Evolutionary conservation across 2,888 invertebrate genomes (phyloP).

Genomic region (Allygus modestus): DNA sequence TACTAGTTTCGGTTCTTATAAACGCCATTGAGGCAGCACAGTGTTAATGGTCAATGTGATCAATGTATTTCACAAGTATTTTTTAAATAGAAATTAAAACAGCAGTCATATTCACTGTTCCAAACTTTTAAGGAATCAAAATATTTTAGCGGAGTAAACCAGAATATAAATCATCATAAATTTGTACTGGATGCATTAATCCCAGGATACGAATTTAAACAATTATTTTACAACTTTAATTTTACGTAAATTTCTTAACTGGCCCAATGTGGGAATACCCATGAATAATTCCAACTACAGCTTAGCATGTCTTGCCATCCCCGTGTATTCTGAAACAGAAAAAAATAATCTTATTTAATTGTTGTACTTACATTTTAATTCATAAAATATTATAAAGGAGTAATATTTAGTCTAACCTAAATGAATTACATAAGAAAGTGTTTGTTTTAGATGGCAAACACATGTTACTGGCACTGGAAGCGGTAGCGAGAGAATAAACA

Average conservation of each 20-base stretch:
- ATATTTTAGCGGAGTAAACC: background rate
- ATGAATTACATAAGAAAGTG: too few species aligned
- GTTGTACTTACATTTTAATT: too few species aligned
- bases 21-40: background rate
- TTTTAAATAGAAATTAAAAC: too few species aligned
- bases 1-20: background rate
- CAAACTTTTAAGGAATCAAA: background rate
- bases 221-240: too few species aligned
- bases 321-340: slow-evolving; percentile 15
- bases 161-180: slow-evolving; percentile 12
- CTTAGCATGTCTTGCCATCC: background rate
- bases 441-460: background rate
- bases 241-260: too few species aligned
- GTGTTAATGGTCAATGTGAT: too few species aligned
- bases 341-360: too few species aligned
- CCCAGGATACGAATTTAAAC: background rate
- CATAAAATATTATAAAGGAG: too few species aligned
- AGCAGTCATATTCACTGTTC: too few species aligned
- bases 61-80: too few species aligned
- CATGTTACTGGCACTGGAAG: background rate
- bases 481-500: slow-evolving; percentile 3
- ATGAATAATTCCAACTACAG: background rate
- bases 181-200: background rate
- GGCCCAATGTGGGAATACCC: background rate
- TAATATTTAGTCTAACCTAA: too few species aligned